Conservation (phyloP, 2,888 invertebrate genomes). For the Caenorhabditis auriculariae region DNA sequence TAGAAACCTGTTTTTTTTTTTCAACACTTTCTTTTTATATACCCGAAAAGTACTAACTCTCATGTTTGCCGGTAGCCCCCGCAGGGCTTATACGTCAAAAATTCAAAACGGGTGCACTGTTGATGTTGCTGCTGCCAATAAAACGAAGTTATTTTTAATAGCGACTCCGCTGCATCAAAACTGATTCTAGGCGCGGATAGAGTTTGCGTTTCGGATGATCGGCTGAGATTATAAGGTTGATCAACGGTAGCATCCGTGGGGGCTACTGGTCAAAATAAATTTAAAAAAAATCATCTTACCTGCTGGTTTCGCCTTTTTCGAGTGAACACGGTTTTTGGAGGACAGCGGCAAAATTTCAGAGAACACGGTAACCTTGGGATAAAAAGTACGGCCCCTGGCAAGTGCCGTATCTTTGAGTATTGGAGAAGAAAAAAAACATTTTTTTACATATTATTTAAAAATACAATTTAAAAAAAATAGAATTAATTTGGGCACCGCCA, state of each 20-base stretch:
- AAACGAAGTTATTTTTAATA: too few species aligned
- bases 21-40: too few species aligned
- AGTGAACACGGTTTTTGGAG: conserved; percentile 47
- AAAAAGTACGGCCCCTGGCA: conserved; percentile 33
- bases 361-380: conserved; percentile 44
- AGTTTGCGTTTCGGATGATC: too few species aligned
- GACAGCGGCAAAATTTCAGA: conserved; percentile 53
- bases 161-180: too few species aligned
- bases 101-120: too few species aligned
- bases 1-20: background rate
- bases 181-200: too few species aligned
- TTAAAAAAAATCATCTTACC: conserved; percentile 30
- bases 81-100: too few species aligned
- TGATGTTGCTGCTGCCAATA: too few species aligned
- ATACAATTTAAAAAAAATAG: background rate
- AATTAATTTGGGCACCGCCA: conserved; percentile 2
- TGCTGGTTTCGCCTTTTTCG: conserved; percentile 36
- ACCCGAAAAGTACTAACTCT: too few species aligned
- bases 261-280: background rate
- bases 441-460: conserved; percentile 4
- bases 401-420: conserved; percentile 35
- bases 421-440: conserved; percentile 24
- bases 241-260: background rate
- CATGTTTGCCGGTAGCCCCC: too few species aligned
- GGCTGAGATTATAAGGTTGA: too few species aligned